Percentiles rank a stretch among this genome's conserved stretches.
Conservation (phyloP, 2,797 vertebrate species). For the Lutjanus argentimaculatus region DNA sequence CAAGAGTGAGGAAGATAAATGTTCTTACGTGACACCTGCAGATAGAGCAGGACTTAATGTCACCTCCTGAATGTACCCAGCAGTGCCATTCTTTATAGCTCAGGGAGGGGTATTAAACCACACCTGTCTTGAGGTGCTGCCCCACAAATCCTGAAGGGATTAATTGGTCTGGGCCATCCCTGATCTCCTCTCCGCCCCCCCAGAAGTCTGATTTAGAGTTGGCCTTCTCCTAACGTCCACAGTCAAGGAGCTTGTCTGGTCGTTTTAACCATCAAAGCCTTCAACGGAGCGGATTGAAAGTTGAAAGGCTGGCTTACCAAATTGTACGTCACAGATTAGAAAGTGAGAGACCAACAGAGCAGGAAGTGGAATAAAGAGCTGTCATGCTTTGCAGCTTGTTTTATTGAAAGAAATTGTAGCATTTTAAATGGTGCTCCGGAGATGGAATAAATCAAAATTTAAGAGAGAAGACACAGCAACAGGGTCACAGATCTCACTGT, state of each 20-base stretch:
- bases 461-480: not conserved
- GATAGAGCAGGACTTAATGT: slow-evolving; percentile 55
- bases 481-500: not conserved
- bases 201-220: slow-evolving; percentile 71
- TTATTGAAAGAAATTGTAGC: not conserved
- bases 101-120: slow-evolving; percentile 54
- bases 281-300: slow-evolving; percentile 30
- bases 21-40: slow-evolving; percentile 42
- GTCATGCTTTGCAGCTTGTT: slow-evolving; percentile 7
- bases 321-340: slow-evolving; percentile 32
- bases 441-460: not conserved
- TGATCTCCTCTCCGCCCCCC: slow-evolving; percentile 16
- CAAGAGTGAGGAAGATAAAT: slow-evolving; percentile 60
- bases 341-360: slow-evolving; percentile 19
- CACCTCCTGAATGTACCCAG: slow-evolving; percentile 49
- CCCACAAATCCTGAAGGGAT: slow-evolving; percentile 69
- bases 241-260: slow-evolving; percentile 48
- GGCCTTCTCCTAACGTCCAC: slow-evolving; percentile 50
- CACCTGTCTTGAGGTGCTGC: slow-evolving; percentile 51
- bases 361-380: slow-evolving; percentile 6
- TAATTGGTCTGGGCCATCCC: slow-evolving; percentile 52
- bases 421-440: slow-evolving; percentile 3
- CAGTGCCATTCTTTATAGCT: slow-evolving; percentile 50
- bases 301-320: slow-evolving; percentile 40
- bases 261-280: slow-evolving; percentile 46